These are phyloP conservation scores for Ectemnius continuus DNA, from an alignment of 2,888 invertebrate genomes.

Conservation along the genomic window DNA sequence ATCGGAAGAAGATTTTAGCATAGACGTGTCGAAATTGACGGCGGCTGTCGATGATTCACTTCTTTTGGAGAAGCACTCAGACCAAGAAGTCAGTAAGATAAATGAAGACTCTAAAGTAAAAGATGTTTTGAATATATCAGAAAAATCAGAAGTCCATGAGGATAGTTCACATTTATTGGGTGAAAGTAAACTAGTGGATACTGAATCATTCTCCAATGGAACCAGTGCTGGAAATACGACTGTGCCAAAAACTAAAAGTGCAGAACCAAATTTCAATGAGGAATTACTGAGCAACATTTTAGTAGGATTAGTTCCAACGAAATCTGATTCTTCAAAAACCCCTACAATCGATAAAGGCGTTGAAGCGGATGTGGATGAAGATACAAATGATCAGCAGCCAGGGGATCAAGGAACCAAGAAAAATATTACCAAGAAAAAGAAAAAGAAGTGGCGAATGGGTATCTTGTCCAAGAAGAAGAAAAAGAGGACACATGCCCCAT, in stretches of 20 bases:
- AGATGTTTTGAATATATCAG: neutral
- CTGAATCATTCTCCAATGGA: conserved; percentile 35
- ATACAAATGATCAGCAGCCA: conserved; percentile 21
- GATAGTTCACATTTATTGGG: neutral
- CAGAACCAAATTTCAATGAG: conserved; percentile 49
- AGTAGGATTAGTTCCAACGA: conserved; percentile 47
- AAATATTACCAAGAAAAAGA: conserved; percentile 66
- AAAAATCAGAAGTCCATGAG: conserved; percentile 28
- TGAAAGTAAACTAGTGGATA: conserved; percentile 49
- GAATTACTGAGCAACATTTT: conserved; percentile 63
- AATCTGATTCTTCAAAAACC: conserved; percentile 29
- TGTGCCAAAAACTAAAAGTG: conserved; percentile 12
- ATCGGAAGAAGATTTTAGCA: conserved; percentile 73
- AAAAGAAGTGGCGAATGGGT: conserved; percentile 68
- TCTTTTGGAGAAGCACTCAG: conserved; percentile 61
- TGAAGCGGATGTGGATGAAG: conserved; percentile 59
- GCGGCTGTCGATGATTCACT: conserved; percentile 70
- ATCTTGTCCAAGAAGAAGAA: conserved; percentile 65
- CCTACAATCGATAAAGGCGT: conserved; percentile 41
- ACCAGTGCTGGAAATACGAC: conserved; percentile 25
- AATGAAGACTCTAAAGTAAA: conserved; percentile 7
- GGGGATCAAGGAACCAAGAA: conserved; percentile 30
- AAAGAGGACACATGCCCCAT: conserved; percentile 33
- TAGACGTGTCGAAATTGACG: conserved; percentile 69
- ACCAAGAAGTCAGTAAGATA: conserved; percentile 24